These are phyloP conservation scores for Parthenolecanium corni DNA, from an alignment of 2,888 invertebrate species.

Conservation along the genomic window DNA sequence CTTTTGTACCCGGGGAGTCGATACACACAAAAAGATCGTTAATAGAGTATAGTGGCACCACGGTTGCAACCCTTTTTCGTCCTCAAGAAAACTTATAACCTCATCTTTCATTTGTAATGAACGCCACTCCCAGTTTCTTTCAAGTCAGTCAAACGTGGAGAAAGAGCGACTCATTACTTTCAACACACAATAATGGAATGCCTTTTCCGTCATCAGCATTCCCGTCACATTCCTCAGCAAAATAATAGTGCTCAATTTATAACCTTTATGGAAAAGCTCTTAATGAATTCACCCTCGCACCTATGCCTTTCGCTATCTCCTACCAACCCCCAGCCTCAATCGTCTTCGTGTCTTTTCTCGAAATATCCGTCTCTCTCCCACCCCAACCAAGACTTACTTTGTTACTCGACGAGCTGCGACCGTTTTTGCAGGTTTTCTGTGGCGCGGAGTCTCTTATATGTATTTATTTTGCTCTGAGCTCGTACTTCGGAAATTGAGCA, in stretches of 20 bases:
- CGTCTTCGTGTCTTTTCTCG: no score
- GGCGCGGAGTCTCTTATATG: no score
- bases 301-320: neutral
- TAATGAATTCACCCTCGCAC: slow-evolving; percentile 24
- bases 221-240: slow-evolving; percentile 28
- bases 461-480: no score
- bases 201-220: slow-evolving; percentile 29
- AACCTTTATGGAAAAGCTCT: slow-evolving; percentile 28
- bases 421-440: no score
- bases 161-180: slow-evolving; percentile 27
- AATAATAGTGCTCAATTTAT: slow-evolving; percentile 29
- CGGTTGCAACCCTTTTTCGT: slow-evolving; percentile 12
- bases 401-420: no score
- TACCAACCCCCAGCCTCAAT: no score
- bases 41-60: slow-evolving; percentile 13
- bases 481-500: no score
- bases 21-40: slow-evolving; percentile 25
- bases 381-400: no score
- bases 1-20: neutral
- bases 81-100: slow-evolving; percentile 20
- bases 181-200: slow-evolving; percentile 25
- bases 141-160: slow-evolving; percentile 25
- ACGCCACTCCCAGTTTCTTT: slow-evolving; percentile 29
- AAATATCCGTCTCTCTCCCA: no score
- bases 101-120: slow-evolving; percentile 29